Evolutionary conservation across 1,140 invertebrate genomes (phyloP).

Genomic region (Drosophila azteca): DNA sequence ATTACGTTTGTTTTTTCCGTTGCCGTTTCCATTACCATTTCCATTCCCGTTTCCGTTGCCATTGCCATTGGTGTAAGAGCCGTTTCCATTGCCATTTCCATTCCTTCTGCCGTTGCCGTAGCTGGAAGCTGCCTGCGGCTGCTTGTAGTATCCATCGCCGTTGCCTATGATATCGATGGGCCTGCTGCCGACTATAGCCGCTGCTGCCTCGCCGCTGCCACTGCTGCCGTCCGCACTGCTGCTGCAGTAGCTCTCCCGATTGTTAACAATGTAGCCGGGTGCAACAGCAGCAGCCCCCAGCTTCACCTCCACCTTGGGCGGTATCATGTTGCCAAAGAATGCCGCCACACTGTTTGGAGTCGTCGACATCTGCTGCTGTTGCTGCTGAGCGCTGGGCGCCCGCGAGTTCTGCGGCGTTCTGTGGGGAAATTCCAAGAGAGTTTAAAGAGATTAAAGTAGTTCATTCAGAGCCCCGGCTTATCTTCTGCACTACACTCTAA

Average conservation of each 20-base stretch:
- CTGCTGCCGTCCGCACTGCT: conserved; percentile 65
- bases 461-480: neutral
- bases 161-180: conserved; percentile 74
- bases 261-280: conserved; percentile 30
- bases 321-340: conserved; percentile 82
- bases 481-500: no score
- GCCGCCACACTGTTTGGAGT: conserved; percentile 71
- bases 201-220: conserved; percentile 27
- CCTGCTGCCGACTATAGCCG: conserved; percentile 33
- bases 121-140: conserved; percentile 38
- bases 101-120: conserved; percentile 43
- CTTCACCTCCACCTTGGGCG: conserved; percentile 79
- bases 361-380: conserved; percentile 46
- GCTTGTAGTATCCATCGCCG: conserved; percentile 46
- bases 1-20: conserved; percentile 61
- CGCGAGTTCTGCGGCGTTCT: conserved; percentile 66
- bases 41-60: conserved; percentile 51
- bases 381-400: conserved; percentile 53
- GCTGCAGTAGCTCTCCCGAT: conserved; percentile 62
- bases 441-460: neutral
- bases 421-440: neutral
- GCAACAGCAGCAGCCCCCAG: conserved; percentile 49
- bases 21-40: conserved; percentile 51
- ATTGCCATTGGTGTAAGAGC: conserved; percentile 40
- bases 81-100: conserved; percentile 41